Evolutionary conservation across 1,140 invertebrate genomes (phyloP).

Genomic region (Drosophila subobscura): DNA sequence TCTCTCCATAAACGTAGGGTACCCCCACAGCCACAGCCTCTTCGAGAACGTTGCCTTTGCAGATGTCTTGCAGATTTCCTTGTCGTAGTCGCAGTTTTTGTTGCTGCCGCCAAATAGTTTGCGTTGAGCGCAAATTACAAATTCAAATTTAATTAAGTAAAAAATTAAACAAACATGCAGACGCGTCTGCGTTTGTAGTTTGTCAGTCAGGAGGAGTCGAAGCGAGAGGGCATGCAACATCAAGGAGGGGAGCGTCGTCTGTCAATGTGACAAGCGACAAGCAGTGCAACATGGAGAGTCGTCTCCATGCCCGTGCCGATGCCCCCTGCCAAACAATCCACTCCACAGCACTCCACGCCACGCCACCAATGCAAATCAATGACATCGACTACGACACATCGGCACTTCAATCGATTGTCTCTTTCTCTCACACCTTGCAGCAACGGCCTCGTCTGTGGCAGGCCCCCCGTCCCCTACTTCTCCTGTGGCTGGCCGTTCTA

Average conservation of each 20-base stretch:
- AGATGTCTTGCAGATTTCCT: slow-evolving; percentile 75
- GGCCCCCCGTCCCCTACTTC: background rate
- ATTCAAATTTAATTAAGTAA: slow-evolving; percentile 83
- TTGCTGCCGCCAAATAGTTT: slow-evolving; percentile 48
- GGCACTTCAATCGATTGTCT: slow-evolving; percentile 72
- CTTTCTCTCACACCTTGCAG: slow-evolving; percentile 22
- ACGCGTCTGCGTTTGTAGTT: slow-evolving; percentile 75
- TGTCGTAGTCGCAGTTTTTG: slow-evolving; percentile 30
- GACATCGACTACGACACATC: slow-evolving; percentile 58
- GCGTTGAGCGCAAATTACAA: slow-evolving; percentile 71
- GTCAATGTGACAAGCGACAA: slow-evolving; percentile 80
- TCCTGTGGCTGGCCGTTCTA: slow-evolving; percentile 29
- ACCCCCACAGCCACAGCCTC: no score
- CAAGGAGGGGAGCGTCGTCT: slow-evolving; percentile 48
- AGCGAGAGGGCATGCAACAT: background rate
- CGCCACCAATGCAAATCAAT: slow-evolving; percentile 69
- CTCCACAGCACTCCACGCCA: no score
- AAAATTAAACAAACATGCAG: slow-evolving; percentile 81
- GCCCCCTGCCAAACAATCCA: no score
- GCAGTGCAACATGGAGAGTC: slow-evolving; percentile 70
- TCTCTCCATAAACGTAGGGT: no score
- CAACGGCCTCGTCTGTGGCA: slow-evolving; percentile 13
- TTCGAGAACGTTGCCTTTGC: slow-evolving; percentile 19
- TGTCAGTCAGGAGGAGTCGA: slow-evolving; percentile 46
- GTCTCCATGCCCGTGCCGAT: background rate